Base-by-base conservation (phyloP, 1,140 invertebrate species). In the Andricus grossulariae region DNA sequence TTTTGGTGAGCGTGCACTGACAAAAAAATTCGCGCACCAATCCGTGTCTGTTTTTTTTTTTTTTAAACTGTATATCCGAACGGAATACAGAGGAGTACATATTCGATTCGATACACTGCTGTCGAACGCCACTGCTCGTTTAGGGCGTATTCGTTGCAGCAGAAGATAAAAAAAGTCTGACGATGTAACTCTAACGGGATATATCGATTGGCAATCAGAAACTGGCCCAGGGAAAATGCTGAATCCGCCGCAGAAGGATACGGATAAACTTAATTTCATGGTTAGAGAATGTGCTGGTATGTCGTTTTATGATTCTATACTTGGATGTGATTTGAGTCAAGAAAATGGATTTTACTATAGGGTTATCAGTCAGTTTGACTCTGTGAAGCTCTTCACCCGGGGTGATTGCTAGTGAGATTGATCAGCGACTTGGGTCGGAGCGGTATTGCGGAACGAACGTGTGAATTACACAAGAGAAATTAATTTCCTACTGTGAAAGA, bases 131-230 rank as follows among this genome's bases (percentile, higher is more conserved):
- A 74, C 52, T 50, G 49, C 52, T 55, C 73, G 73, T 60, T 74
- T 80, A 55, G 13, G 39, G 18, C 39, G 25, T 18, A 60, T 60
- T 12, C 19, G 12, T 13, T 19, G 66, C 13, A 74, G 57, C 13
- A 72, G 50, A 71, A 25, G 45, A 71, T 11, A 32, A 76, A 72
- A 77, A 13, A 73, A 71, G 76, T 74, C 72, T 71, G 78, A 80
- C 72, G 51, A 60, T 39, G 52, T 75, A 73, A 60, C 73, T 76
- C 71, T 78, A 79, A 74, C 51, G 77, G 78, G 50, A 76, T 54
- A 76, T 78, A 82, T 82, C 81, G 81, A 80, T 79, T 82, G 75
- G 70, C 79, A 83, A 80, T 80, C 75, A 77, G 77, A 52, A 45
- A 39, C 71, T 74, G 76, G 74, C 78, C 71, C 71, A 66, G 45